phyloP scores from a whole-genome alignment of 23 tunicate genomes.

The Trididemnum miniatum region DNA sequence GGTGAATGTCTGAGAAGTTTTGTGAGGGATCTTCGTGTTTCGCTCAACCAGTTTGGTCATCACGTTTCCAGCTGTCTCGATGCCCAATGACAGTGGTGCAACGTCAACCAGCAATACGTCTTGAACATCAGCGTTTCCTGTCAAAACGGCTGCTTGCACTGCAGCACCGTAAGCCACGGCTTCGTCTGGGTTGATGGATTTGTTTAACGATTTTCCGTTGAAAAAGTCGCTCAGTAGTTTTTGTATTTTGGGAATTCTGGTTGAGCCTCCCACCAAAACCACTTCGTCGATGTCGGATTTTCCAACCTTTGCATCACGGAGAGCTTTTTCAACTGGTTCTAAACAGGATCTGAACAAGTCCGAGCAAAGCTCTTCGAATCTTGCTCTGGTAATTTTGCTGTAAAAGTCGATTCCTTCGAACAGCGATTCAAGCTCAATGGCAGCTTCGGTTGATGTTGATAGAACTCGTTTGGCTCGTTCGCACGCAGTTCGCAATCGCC shows the following conservation, averaged over 20 bases:
- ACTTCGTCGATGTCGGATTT: slow-evolving; percentile 91
- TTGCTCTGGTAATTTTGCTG: slow-evolving; percentile 80
- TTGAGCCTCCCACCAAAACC: slow-evolving; percentile 98
- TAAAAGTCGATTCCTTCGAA: slow-evolving; percentile 93
- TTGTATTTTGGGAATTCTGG: slow-evolving; percentile 91
- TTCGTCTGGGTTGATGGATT: slow-evolving; percentile 98
- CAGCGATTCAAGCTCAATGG: slow-evolving; percentile 79
- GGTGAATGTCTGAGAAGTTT: slow-evolving; percentile 57
- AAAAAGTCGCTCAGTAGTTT: slow-evolving; percentile 89
- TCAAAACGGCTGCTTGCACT: slow-evolving; percentile 91
- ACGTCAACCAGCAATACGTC: slow-evolving; percentile 63
- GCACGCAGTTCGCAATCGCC: slow-evolving; percentile 85
- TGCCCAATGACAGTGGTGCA: slow-evolving; percentile 79
- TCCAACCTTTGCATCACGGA: slow-evolving; percentile 77
- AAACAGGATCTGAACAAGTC: slow-evolving; percentile 86
- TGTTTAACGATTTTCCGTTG: slow-evolving; percentile 89
- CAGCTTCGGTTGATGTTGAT: slow-evolving; percentile 84
- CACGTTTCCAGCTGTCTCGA: slow-evolving; percentile 83
- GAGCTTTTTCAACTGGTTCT: slow-evolving; percentile 88
- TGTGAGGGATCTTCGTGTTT: slow-evolving; percentile 69
- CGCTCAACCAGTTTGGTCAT: slow-evolving; percentile 76
- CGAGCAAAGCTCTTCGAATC: slow-evolving; percentile 86
- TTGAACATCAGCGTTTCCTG: slow-evolving; percentile 59
- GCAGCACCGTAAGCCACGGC: slow-evolving; percentile 99
- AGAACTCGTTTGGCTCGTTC: slow-evolving; percentile 83